Evolutionary conservation across 1,140 invertebrate genomes (phyloP).

Genomic region (Lasaia peninsularis): DNA sequence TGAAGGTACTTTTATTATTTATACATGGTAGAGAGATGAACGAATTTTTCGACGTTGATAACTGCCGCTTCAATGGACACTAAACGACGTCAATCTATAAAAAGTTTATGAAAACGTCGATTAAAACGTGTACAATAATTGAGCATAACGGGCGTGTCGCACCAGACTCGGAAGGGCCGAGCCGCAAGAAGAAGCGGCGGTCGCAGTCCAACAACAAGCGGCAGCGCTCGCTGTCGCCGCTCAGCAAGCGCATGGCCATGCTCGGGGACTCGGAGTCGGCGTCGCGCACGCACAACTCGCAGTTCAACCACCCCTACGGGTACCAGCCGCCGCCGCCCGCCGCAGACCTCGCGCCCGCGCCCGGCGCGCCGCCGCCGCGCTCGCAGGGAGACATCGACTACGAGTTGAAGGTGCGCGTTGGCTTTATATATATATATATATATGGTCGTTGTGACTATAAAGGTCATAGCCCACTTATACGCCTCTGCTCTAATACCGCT

Average conservation of each 20-base stretch:
- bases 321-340: conserved; percentile 59
- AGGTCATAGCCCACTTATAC: too few species aligned
- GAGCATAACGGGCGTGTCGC: not conserved
- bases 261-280: conserved; percentile 76
- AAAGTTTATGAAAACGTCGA: too few species aligned
- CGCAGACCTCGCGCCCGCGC: conserved; percentile 31
- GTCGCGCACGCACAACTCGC: conserved; percentile 78
- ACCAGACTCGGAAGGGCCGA: conserved; percentile 77
- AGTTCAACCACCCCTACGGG: conserved; percentile 77
- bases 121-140: too few species aligned
- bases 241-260: conserved; percentile 88
- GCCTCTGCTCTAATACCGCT: too few species aligned
- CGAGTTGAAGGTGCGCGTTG: conserved; percentile 79
- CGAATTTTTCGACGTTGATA: too few species aligned
- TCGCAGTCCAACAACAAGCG: conserved; percentile 80
- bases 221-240: conserved; percentile 85
- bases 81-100: too few species aligned
- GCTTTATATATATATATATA: too few species aligned
- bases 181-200: conserved; percentile 80
- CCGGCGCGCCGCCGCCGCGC: conserved; percentile 42
- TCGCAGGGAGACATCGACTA: conserved; percentile 80
- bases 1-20: too few species aligned
- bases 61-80: too few species aligned
- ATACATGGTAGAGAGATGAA: too few species aligned
- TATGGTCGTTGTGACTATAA: too few species aligned